Base-by-base conservation (phyloP, 2,888 invertebrate genomes). In the Byasa hedistus region DNA sequence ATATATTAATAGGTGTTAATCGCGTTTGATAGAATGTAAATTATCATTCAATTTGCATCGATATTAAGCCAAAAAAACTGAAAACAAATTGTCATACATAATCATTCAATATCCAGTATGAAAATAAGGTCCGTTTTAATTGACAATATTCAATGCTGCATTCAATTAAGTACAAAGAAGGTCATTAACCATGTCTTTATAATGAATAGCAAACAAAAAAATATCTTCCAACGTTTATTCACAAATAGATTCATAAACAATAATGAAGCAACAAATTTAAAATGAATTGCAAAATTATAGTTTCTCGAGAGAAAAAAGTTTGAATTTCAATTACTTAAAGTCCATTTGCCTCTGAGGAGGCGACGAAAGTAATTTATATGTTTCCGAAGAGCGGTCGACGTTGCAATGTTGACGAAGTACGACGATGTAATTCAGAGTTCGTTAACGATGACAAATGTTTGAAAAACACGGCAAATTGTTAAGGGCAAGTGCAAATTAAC, bases 361-460 rank as follows among this genome's bases (percentile, higher is more conserved):
- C 66, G 69, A 72, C 69, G 69, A 72, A 64, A 70, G 70, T 72
- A 75, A 81, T 79, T 77, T 75, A 78, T 75, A 72, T 69, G 65
- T 71, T 69, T 64, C 66, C 68, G 71, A 75, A 75, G 70, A 70
- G 64, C 68, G 69, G 52, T 52, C 60, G 73, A 80, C 79, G 77
- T 75, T 72, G 73, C 70, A 69, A 73, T 74, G 71, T 73, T 69
- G 73, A 74, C 72, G 71, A 70, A 72, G 71, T 59, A 54, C 36
- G 22, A 54, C 52, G 44, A 59, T 70, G 74, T 69, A 73, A 75
- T 76, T 74, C 71, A 66, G 61, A 69, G 71, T 73, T 75, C 75
- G 74, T 80, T 86, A 85, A 81, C 79, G 76, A 83, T 87, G 87
- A 89, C 86, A 86, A 88, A 89, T 86, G 82, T 81, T 76, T 79